Conservation (phyloP, 2,113 vertebrate genomes). For the Sebastes fasciatus region DNA sequence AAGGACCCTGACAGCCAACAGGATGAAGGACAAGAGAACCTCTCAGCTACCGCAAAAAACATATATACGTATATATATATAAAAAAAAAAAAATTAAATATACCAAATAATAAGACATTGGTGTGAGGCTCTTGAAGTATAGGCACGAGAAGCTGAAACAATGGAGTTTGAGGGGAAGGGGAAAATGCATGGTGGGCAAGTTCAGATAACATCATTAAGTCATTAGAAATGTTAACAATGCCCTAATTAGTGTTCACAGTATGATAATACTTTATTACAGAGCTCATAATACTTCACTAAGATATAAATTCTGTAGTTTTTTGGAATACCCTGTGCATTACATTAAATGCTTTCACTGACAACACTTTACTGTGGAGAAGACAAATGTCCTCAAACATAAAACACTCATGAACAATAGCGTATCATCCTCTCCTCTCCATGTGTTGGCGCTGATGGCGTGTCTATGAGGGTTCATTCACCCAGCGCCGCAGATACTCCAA, state of each 20-base stretch:
- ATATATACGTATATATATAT: too few relatives aligned
- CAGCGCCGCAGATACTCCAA: slow-evolving; percentile 47
- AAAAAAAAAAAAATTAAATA: too few relatives aligned
- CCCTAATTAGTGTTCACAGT: neutral
- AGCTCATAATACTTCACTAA: neutral
- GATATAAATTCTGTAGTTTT: neutral
- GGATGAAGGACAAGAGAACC: too few relatives aligned
- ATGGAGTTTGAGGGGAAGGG: too few relatives aligned
- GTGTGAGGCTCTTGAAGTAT: too few relatives aligned
- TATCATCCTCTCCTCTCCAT: neutral
- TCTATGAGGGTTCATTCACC: neutral
- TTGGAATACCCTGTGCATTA: neutral
- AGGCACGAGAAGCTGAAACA: too few relatives aligned
- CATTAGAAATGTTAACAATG: too few relatives aligned
- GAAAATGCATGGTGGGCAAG: too few relatives aligned
- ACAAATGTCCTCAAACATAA: neutral
- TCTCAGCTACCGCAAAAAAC: too few relatives aligned
- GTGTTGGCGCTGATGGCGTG: neutral
- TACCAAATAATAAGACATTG: too few relatives aligned
- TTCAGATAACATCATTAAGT: too few relatives aligned
- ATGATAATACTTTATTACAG: neutral
- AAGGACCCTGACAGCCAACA: too few relatives aligned
- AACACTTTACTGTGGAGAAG: neutral
- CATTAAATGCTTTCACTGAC: neutral
- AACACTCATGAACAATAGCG: slow-evolving; percentile 14